These are phyloP conservation scores for Halcyon malimbica DNA, from an alignment of 2,113 vertebrate species.

Conservation along the genomic window DNA sequence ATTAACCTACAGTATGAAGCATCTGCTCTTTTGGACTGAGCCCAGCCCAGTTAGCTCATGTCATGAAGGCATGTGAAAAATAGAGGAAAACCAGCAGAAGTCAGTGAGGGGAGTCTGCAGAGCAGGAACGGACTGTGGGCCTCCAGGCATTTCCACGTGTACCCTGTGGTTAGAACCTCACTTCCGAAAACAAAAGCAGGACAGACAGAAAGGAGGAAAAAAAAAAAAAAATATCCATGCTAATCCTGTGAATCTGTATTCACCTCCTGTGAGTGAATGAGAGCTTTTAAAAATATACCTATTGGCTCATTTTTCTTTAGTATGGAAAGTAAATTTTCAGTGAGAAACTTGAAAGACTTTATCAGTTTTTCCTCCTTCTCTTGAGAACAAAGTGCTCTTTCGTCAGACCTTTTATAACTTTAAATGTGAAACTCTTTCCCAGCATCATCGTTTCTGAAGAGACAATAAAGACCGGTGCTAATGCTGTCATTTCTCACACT, in stretches of 20 bases:
- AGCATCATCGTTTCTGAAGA: slow-evolving; percentile 52
- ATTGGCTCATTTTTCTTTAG: slow-evolving; percentile 66
- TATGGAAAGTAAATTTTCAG: slow-evolving; percentile 66
- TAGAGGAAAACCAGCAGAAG: neutral
- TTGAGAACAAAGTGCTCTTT: slow-evolving; percentile 59
- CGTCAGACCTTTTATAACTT: slow-evolving; percentile 60
- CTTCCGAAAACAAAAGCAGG: slow-evolving; percentile 33
- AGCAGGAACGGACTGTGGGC: neutral
- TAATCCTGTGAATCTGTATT: slow-evolving; percentile 52
- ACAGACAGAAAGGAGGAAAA: neutral
- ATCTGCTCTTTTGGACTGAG: neutral
- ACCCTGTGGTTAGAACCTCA: neutral
- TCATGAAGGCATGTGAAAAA: neutral
- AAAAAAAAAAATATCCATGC: slow-evolving; percentile 3
- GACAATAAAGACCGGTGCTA: slow-evolving; percentile 49
- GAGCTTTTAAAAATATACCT: slow-evolving; percentile 42
- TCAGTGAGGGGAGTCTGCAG: neutral
- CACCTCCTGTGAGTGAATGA: slow-evolving; percentile 31
- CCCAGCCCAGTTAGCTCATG: neutral
- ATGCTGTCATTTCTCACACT: slow-evolving; percentile 57
- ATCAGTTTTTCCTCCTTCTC: slow-evolving; percentile 51
- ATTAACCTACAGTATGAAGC: neutral
- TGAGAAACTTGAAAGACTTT: slow-evolving; percentile 65
- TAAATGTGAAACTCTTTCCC: slow-evolving; percentile 54
- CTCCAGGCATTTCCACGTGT: neutral